Conservation (phyloP, 2,113 vertebrate genomes). For the Perca schrenkii region DNA sequence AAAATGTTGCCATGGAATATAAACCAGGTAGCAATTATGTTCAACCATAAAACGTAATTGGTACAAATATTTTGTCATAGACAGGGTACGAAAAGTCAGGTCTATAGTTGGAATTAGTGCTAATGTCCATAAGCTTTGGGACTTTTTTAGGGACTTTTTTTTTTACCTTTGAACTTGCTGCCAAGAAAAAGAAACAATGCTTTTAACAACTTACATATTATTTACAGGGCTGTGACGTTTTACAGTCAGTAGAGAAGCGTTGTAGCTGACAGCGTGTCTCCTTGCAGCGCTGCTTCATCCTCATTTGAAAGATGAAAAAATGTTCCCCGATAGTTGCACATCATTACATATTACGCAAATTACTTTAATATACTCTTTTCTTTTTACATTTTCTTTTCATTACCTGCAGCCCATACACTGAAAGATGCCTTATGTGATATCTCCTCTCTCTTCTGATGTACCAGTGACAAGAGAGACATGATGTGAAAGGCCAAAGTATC, state of each 20-base stretch:
- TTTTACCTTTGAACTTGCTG: background rate
- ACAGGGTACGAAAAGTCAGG: background rate
- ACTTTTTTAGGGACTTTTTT: no score
- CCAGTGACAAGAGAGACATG: conserved; percentile 20
- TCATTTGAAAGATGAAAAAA: background rate
- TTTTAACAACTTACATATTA: background rate
- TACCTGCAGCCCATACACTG: background rate
- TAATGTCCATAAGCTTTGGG: no score
- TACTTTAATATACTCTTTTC: no score
- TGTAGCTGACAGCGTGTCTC: no score
- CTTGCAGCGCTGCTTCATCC: background rate
- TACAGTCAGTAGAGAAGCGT: no score
- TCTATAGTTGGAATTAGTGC: no score
- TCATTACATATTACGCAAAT: background rate
- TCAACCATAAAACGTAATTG: background rate
- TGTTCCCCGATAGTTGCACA: background rate
- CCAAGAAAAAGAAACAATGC: background rate
- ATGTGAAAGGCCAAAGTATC: conserved; percentile 53
- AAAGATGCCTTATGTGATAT: background rate
- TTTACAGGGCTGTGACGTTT: background rate
- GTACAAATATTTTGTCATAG: background rate
- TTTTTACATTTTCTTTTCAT: background rate
- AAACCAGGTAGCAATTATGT: background rate
- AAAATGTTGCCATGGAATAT: background rate
- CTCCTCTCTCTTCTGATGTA: conserved; percentile 19